These are phyloP conservation scores for Zosterops lateralis DNA, from an alignment of 2,113 vertebrate species.

Conservation along the genomic window DNA sequence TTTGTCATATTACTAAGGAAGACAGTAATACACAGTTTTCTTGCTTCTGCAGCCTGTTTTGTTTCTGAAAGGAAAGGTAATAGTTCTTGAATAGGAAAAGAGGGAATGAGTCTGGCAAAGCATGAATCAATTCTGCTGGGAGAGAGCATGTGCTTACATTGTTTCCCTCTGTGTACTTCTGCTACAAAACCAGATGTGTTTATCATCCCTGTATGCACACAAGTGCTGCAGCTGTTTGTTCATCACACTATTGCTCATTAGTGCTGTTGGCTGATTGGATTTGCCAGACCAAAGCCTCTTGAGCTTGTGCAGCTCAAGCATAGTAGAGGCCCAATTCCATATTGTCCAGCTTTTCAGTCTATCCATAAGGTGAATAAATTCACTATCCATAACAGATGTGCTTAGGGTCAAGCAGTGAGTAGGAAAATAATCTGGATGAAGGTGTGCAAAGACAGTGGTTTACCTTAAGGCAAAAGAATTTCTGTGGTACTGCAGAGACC, in stretches of 20 bases:
- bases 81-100: neutral
- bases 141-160: neutral
- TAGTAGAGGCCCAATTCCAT: neutral
- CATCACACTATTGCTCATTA: neutral
- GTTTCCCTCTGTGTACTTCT: constrained; percentile 18
- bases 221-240: neutral
- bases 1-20: neutral
- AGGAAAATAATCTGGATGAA: neutral
- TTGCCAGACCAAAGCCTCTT: neutral
- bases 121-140: neutral
- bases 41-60: neutral
- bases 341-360: neutral
- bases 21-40: neutral
- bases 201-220: neutral
- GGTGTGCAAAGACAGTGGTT: neutral
- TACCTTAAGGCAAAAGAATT: neutral
- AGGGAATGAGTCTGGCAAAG: neutral
- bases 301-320: neutral
- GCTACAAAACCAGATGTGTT: constrained; percentile 31
- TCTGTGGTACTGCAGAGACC: neutral
- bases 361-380: neutral
- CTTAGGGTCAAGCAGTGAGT: neutral
- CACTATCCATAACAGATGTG: neutral
- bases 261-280: neutral
- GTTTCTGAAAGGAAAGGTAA: neutral